Percentiles rank a stretch among this genome's conserved stretches.
phyloP scores from a whole-genome alignment of 2,797 vertebrate genomes.

The Emydoidea blandingii region DNA sequence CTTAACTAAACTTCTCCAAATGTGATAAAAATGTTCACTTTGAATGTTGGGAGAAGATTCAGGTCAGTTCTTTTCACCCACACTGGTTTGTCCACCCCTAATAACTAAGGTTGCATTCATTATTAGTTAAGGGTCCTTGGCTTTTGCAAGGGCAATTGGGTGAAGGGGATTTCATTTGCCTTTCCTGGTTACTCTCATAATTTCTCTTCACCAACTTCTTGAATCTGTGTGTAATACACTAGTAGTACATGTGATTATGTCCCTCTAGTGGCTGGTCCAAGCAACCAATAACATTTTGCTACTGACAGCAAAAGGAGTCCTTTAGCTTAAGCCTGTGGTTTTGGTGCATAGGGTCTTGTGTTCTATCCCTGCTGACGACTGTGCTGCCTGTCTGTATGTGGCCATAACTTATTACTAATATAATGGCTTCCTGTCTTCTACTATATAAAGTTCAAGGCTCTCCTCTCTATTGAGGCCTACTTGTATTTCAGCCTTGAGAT shows the following conservation, averaged over 20 bases:
- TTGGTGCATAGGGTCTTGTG: not conserved
- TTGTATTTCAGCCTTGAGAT: not conserved
- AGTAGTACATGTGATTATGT: not conserved
- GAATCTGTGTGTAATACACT: not conserved
- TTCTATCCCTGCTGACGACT: not conserved
- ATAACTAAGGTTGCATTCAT: not conserved
- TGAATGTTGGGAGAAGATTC: not conserved
- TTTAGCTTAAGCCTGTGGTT: not conserved
- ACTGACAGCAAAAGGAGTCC: not conserved
- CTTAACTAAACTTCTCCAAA: not conserved
- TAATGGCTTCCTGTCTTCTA: not conserved
- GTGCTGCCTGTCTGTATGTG: not conserved
- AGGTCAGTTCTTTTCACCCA: not conserved
- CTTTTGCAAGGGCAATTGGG: not conserved
- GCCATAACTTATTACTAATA: not conserved
- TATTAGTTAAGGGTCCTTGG: not conserved
- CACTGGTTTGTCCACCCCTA: not conserved
- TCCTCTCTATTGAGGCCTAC: not conserved
- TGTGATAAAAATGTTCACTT: not conserved
- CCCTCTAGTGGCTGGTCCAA: not conserved
- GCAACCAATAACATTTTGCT: accelerated
- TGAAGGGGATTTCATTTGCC: not conserved
- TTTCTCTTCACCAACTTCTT: not conserved
- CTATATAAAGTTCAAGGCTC: not conserved
- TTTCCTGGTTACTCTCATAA: not conserved